Evolutionary conservation across 2,888 invertebrate genomes (phyloP), one percentile per base, ranked within the genome.

Genomic region (Gastracanthus pulcherrimus): DNA sequence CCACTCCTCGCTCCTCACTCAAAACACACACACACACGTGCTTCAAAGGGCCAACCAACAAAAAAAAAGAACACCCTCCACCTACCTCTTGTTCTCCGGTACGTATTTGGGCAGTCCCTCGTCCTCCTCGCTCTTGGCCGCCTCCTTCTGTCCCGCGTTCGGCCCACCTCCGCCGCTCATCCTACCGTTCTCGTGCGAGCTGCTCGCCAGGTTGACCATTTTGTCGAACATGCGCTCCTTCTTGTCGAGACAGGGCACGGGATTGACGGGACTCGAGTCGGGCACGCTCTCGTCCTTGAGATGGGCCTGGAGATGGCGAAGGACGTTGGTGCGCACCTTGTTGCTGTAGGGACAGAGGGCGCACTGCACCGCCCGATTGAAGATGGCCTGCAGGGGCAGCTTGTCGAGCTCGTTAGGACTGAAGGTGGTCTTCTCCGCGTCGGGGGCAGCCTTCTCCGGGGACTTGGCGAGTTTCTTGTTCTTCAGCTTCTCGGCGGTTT

Each of bases 141-240:
- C 6, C 5, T 88, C 89, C 58, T 87, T 89, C 1, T 85, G 26
- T 0, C 19, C 29, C 7, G 11, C 11, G 5, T 2, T 11, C 7
- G 11, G 1, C 3, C 23, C 11, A 23, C 72, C 67, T 2, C 75
- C 78, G 3, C 89, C 89, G 9, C 92, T 91, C 92, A 92, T 93
- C 55, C 92, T 88, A 2, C 92, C 88, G 19, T 88, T 89, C 45
- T 91, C 89, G 78, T 91, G 91, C 0, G 94, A 96, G 85, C 95
- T 96, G n/a, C 95, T 95, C 0, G 97, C 96, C 23, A 96, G 93
- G 89, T 97, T 97, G 0, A 95, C 93, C 97, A 97, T 97, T 89
- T 95, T 96, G 89, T 97, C 97, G 88, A 97, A 97, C 93, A 96
- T 96, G 85, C 94, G 94, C 88, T 96, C 96, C 84, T 95, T 95